phyloP scores from a whole-genome alignment of 2,113 vertebrate genomes.

The Dipodomys ordii region DNA sequence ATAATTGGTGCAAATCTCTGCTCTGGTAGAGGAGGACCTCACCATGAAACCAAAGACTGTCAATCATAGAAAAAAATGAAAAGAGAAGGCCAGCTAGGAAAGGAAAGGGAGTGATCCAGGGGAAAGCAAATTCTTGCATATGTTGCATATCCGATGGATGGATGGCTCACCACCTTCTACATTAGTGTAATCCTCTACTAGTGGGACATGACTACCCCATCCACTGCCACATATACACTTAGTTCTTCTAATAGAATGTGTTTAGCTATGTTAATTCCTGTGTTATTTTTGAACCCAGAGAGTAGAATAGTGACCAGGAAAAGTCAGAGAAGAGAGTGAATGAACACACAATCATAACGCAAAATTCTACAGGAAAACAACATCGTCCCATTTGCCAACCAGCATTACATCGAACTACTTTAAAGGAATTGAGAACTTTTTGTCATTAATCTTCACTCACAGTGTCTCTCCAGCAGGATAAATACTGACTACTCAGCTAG shows the following conservation, averaged over 20 bases:
- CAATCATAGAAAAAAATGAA: not conserved
- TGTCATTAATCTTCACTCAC: not conserved
- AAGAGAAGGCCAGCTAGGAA: not conserved
- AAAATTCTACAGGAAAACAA: not conserved
- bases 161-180: accelerated
- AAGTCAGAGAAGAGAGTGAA: not conserved
- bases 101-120: not conserved
- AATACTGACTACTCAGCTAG: not conserved
- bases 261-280: not conserved
- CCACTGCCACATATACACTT: not conserved
- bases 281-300: not conserved
- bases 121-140: not conserved
- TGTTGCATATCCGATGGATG: not conserved
- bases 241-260: not conserved
- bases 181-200: not conserved
- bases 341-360: not conserved
- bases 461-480: not conserved
- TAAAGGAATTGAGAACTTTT: not conserved
- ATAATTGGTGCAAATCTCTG: conserved; percentile 31
- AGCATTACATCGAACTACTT: not conserved
- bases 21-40: not conserved
- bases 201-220: not conserved
- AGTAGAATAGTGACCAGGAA: not conserved
- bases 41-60: not conserved
- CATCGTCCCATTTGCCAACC: not conserved